Conservation (phyloP, 2,888 invertebrate genomes). For the Trachelus tabidus region DNA sequence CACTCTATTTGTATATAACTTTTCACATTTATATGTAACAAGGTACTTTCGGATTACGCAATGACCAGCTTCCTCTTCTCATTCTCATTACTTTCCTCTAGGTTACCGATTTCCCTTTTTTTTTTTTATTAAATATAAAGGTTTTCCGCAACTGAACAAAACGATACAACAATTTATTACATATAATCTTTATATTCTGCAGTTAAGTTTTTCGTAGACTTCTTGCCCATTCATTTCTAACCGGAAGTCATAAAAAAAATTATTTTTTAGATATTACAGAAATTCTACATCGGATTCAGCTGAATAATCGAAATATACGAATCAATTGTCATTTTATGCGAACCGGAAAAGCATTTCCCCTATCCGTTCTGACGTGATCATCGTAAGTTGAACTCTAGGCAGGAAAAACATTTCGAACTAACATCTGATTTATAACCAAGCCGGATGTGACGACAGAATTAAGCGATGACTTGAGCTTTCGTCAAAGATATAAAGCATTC, state of each 20-base stretch:
- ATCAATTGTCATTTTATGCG: background rate
- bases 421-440: background rate
- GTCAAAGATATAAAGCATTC: background rate
- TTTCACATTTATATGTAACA: constrained; percentile 34
- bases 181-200: background rate
- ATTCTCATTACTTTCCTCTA: no score
- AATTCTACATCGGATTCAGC: background rate
- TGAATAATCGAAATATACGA: background rate
- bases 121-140: background rate
- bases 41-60: constrained; percentile 61
- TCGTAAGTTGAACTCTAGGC: background rate
- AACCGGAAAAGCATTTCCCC: background rate
- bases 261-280: background rate
- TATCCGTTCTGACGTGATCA: background rate
- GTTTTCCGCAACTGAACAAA: background rate
- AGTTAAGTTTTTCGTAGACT: background rate
- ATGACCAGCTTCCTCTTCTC: constrained; percentile 54
- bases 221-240: background rate
- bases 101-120: background rate
- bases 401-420: background rate
- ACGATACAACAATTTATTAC: background rate
- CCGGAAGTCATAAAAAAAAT: background rate
- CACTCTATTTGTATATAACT: background rate
- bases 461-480: background rate
- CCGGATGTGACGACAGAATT: background rate